Evolutionary conservation across 2,888 invertebrate species (phyloP), one percentile per base, ranked within the genome.

Genomic region (Drosophila meridiana): DNA sequence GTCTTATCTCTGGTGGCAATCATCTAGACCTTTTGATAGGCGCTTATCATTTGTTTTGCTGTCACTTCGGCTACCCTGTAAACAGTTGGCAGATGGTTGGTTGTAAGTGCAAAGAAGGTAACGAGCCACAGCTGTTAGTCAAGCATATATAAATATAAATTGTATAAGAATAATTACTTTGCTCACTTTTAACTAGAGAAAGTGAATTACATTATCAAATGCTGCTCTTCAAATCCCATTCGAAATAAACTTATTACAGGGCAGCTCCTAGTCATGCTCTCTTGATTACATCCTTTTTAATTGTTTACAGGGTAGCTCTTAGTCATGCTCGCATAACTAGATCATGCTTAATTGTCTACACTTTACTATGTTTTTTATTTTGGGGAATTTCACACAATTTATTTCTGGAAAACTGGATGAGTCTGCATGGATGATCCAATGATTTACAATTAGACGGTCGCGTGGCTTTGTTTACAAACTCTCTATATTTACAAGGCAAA

Each of bases 11-110:
- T 42, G 45, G 13, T 45, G 30, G 71, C 69, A 82, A 87, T 87
- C 85, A 52, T 82, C 61, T 64, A 73, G 83, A 83, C 69, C 66
- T 69, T 63, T 70, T 47, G 28, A 53, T 50, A 40, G 42, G 11
- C 60, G 43, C 89, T 90, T 90, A 90, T 91, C 90, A 68, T 63
- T 47, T 65, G 78, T 74, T 66, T 60, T 48, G 65, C 20, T 71
- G 52, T 34, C 52, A 67, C 59, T 76, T 75, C 65, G 73, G 76
- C 9, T 60, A 60, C 60, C 60, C 60, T 50, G 60, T 9, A 50
- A 32, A 9, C 30, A 42, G 34, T 11, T 14, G 9, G 3, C 38
- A 50, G 30, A 30, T 32, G 48, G 20, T 26, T 14, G 43, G 14
- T 26, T 14, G 43, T 9, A 0, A 34, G 26, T 1, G 20, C 2